Evolutionary conservation across 2,888 invertebrate species (phyloP).

Genomic region (Caenorhabditis sulstoni): DNA sequence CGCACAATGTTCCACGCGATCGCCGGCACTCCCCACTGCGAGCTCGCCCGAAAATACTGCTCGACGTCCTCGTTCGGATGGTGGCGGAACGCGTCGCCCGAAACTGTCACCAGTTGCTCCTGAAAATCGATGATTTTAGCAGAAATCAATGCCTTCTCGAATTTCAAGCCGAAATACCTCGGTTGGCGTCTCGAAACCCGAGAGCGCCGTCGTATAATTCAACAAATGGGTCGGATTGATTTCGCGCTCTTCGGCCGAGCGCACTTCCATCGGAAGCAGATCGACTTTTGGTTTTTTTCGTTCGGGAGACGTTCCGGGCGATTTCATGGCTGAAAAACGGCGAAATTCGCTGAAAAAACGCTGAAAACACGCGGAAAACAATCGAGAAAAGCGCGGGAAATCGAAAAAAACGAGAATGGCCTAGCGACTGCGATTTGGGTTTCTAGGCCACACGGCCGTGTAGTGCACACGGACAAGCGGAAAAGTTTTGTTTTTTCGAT

Average conservation of each 20-base stretch:
- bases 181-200: conserved; percentile 44
- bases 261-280: conserved; percentile 32
- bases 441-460: too few relatives aligned
- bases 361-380: too few relatives aligned
- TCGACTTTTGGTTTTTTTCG: conserved; percentile 50
- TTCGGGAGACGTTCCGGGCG: conserved; percentile 51
- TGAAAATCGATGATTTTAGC: conserved; percentile 7
- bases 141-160: neutral
- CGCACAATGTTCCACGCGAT: conserved; percentile 58
- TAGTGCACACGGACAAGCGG: too few relatives aligned
- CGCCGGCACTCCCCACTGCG: conserved; percentile 58
- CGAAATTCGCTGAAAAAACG: too few relatives aligned
- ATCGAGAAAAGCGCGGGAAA: too few relatives aligned
- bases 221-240: conserved; percentile 35
- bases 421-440: too few relatives aligned
- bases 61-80: conserved; percentile 58
- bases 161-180: conserved; percentile 21
- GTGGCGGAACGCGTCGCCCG: conserved; percentile 28
- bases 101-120: conserved; percentile 31
- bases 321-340: conserved; percentile 24
- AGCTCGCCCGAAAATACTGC: conserved; percentile 51
- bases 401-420: too few relatives aligned
- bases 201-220: conserved; percentile 31
- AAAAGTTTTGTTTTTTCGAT: too few relatives aligned
- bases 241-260: conserved; percentile 29